Evolutionary conservation across 2,888 invertebrate species (phyloP).

Genomic region (Drosophila mayaguana): DNA sequence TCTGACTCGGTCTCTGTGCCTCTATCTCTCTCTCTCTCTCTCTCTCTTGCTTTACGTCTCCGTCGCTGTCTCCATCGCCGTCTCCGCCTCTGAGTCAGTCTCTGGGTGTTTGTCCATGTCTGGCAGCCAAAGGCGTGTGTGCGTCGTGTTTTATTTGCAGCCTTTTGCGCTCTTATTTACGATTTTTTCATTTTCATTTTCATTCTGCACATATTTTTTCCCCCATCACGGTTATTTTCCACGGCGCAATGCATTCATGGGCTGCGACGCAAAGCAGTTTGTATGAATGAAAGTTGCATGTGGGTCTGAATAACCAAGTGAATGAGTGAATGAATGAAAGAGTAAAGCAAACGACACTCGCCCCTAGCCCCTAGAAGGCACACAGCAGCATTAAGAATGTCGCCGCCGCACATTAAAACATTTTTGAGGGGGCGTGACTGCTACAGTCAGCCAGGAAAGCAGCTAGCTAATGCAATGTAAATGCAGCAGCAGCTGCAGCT

Average conservation of each 20-base stretch:
- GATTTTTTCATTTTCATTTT: conserved; percentile 62
- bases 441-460: neutral
- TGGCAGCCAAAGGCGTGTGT: conserved; percentile 58
- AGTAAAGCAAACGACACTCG: conserved; percentile 28
- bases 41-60: neutral
- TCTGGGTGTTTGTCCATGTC: conserved; percentile 31
- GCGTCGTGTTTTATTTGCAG: conserved; percentile 68
- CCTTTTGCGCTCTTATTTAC: conserved; percentile 79
- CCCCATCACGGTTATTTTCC: conserved; percentile 36
- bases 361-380: conserved; percentile 17
- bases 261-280: conserved; percentile 44
- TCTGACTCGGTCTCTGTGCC: conserved; percentile 34
- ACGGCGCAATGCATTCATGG: conserved; percentile 58
- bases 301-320: conserved; percentile 66
- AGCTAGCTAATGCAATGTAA: conserved; percentile 55
- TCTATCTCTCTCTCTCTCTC: neutral
- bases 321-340: conserved; percentile 60
- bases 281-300: conserved; percentile 78
- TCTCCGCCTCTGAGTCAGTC: conserved; percentile 9
- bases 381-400: conserved; percentile 58
- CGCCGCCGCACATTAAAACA: conserved; percentile 72
- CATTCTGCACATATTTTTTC: conserved; percentile 46
- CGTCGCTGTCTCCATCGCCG: neutral
- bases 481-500: conserved; percentile 38
- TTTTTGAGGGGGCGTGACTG: conserved; percentile 37